A percentile compares a stretch with the other conserved stretches of the same genome.
Evolutionary conservation across 2,888 invertebrate genomes (phyloP).

Genomic region (Ashinkailepas kermadecensis): DNA sequence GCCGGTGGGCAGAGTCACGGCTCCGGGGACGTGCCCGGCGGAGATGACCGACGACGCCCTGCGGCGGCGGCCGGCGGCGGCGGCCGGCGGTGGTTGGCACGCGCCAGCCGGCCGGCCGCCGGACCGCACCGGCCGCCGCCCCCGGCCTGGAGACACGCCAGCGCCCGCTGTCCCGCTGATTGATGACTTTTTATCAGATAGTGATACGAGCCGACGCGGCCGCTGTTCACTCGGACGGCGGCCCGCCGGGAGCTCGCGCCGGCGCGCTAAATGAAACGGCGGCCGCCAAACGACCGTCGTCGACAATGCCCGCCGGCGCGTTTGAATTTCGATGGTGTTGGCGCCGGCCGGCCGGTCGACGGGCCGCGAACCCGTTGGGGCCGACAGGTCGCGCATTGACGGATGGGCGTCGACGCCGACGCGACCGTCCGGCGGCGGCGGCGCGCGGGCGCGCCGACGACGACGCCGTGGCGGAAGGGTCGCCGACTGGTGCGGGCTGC

Average conservation of each 20-base stretch:
- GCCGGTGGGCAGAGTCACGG: too few species aligned
- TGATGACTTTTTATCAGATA: conserved; percentile 21
- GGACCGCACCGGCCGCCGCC: not conserved
- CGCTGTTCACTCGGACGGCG: not conserved
- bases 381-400: too few species aligned
- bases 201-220: not conserved
- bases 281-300: not conserved
- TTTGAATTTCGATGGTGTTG: not conserved
- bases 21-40: not conserved
- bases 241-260: not conserved
- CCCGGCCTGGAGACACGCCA: not conserved
- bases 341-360: not conserved
- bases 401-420: not conserved
- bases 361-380: too few species aligned
- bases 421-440: not conserved
- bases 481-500: too few species aligned
- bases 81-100: too few species aligned
- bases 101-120: not conserved
- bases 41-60: not conserved
- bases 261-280: not conserved
- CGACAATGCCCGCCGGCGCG: not conserved
- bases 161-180: conserved; percentile 3
- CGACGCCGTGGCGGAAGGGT: too few species aligned
- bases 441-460: not conserved
- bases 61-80: not conserved